Conservation (phyloP, 2,113 vertebrate species). For the Cochlearius cochlearius region DNA sequence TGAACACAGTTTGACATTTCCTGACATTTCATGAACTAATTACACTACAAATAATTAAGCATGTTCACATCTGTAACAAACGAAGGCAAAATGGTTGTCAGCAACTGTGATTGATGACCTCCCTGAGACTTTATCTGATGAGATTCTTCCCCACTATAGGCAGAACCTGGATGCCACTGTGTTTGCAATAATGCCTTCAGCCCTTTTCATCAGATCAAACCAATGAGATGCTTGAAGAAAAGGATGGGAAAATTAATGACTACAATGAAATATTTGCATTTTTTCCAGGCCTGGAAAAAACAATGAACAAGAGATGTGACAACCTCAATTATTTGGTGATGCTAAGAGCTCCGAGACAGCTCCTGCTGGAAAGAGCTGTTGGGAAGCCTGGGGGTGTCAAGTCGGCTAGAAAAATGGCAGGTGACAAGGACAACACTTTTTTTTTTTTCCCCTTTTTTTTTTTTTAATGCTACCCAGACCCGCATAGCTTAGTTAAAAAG, state of each 20-base stretch:
- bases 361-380: slow-evolving; percentile 90
- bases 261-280: slow-evolving; percentile 98
- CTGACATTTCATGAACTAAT: slow-evolving; percentile 89
- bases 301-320: slow-evolving; percentile 95
- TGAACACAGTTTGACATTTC: slow-evolving; percentile 85
- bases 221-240: slow-evolving; percentile 85
- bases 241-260: slow-evolving; percentile 98
- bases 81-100: slow-evolving; percentile 84
- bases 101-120: slow-evolving; percentile 88
- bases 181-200: slow-evolving; percentile 85
- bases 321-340: slow-evolving; percentile 98
- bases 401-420: slow-evolving; percentile 91
- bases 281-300: slow-evolving; percentile 85
- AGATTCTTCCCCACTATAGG: slow-evolving; percentile 78
- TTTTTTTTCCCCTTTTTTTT: not conserved
- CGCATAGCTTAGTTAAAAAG: slow-evolving; percentile 88
- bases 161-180: slow-evolving; percentile 76
- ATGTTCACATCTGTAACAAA: slow-evolving; percentile 90
- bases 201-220: slow-evolving; percentile 89
- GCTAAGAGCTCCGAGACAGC: slow-evolving; percentile 90
- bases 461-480: slow-evolving; percentile 76
- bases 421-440: slow-evolving; percentile 90
- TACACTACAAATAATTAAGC: slow-evolving; percentile 93
- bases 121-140: slow-evolving; percentile 85
- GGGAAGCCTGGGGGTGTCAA: slow-evolving; percentile 87